phyloP scores from a whole-genome alignment of 2,888 invertebrate species.

The Cryptus viduatorius region DNA sequence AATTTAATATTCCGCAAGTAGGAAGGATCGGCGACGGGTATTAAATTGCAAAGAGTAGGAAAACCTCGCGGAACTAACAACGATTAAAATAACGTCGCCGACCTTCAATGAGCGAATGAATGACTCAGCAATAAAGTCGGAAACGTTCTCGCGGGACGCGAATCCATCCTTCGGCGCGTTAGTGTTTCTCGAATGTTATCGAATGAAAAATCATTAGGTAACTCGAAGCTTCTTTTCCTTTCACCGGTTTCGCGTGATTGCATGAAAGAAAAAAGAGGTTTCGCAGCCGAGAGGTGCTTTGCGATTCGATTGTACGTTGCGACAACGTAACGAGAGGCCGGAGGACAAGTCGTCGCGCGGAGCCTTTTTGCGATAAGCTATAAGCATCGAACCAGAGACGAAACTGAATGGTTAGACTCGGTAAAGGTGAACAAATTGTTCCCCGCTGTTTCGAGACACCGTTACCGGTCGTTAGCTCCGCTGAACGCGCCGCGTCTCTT shows the following conservation, averaged over 20 bases:
- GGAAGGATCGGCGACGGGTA: conserved; percentile 7
- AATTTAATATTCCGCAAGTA: conserved; percentile 21
- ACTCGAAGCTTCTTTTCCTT: conserved; percentile 31
- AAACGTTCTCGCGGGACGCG: background rate
- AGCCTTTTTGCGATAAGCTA: too few species aligned
- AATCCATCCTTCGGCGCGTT: conserved; percentile 1
- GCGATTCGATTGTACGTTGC: background rate
- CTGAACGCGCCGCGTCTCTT: background rate
- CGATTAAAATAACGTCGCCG: background rate
- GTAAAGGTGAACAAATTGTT: conserved; percentile 42
- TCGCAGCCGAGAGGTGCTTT: conserved; percentile 15
- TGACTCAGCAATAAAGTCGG: conserved; percentile 9
- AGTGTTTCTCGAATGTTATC: background rate
- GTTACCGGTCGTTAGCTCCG: conserved; percentile 43
- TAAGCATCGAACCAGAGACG: background rate
- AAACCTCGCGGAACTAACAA: conserved; percentile 2
- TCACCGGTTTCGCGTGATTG: conserved; percentile 37
- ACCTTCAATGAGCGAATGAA: conserved; percentile 10
- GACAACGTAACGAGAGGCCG: background rate
- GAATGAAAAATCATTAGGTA: conserved; percentile 39
- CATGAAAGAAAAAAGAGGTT: background rate
- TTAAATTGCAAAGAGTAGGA: background rate
- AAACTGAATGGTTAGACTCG: background rate
- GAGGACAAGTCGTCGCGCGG: background rate
- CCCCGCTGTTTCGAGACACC: conserved; percentile 32